Conservation (phyloP, 2,888 invertebrate genomes). For the Aphrophora alni region DNA sequence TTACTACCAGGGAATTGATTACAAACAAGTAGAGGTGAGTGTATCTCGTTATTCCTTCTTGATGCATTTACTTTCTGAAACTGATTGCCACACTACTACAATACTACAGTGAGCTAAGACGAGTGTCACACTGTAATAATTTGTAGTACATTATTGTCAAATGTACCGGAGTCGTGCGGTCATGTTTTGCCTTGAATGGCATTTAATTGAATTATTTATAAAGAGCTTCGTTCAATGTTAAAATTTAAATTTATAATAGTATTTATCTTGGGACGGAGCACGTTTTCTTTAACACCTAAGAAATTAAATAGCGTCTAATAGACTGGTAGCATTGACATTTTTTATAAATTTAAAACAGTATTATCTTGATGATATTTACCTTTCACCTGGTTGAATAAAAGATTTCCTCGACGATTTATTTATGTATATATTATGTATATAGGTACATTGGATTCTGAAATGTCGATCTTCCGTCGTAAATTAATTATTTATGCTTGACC, state of each 20-base stretch:
- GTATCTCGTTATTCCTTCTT: no score
- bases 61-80: no score
- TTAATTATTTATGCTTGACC: no score
- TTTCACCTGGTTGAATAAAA: not conserved
- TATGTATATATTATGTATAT: no score
- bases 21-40: no score
- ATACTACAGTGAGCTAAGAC: no score
- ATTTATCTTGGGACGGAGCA: not conserved
- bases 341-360: not conserved
- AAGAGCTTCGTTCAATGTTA: not conserved
- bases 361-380: not conserved
- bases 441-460: no score
- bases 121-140: not conserved
- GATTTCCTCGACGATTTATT: no score
- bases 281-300: not conserved
- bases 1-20: no score
- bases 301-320: not conserved
- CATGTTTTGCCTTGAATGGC: not conserved
- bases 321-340: constrained; percentile 1
- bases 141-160: constrained; percentile 6
- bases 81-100: no score
- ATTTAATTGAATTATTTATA: constrained; percentile 3
- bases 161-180: not conserved
- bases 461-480: no score
- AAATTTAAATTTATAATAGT: constrained; percentile 6